Evolutionary conservation across 2,797 vertebrate species (phyloP).

Genomic region (Gymnothorax reevesii): DNA sequence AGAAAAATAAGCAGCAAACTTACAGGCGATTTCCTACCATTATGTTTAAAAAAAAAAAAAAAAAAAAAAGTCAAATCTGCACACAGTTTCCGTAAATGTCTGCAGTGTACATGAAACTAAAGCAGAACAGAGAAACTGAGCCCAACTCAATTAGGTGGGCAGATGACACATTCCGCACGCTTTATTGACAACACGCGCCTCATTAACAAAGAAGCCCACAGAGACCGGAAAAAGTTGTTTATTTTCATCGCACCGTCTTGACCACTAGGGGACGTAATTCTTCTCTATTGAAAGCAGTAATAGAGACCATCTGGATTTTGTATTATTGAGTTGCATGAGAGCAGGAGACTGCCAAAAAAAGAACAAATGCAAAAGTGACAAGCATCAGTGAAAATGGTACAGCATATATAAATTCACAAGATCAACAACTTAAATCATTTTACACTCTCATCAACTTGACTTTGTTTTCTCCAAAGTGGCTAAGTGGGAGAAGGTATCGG

Average conservation of each 20-base stretch:
- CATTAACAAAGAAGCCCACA: background rate
- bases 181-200: background rate
- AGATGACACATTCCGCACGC: constrained; percentile 7
- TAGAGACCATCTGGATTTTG: background rate
- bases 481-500: background rate
- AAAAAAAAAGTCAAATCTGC: background rate
- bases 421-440: background rate
- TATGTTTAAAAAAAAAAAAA: background rate
- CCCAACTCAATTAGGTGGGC: background rate
- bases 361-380: background rate
- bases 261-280: background rate
- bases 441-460: background rate
- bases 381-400: background rate
- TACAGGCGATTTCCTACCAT: background rate
- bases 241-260: background rate
- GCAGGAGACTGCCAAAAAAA: background rate
- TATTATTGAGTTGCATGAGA: background rate
- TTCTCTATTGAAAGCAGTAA: background rate
- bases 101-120: background rate
- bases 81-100: background rate
- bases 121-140: background rate
- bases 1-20: background rate
- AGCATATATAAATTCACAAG: background rate
- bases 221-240: background rate
- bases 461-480: background rate